Evolutionary conservation across 2,888 invertebrate species (phyloP), one percentile per base, ranked within the genome.

Genomic region (Cerastis leucographa): DNA sequence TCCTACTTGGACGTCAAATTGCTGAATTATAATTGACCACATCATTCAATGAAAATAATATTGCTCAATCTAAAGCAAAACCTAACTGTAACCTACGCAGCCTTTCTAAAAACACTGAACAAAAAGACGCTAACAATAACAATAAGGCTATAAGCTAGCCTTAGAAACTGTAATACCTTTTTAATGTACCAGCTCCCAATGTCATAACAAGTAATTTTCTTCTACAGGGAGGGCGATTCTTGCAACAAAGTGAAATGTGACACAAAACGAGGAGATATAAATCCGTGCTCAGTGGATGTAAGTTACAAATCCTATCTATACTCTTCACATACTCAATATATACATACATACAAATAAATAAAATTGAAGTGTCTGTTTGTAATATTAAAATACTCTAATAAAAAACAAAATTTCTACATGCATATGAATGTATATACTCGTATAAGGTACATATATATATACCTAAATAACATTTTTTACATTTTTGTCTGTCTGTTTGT

Each of bases 201-300:
- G 59, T 75, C 25, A 42, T 29, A 22, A 46, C 44, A 19, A 67
- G 17, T 80, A 17, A 40, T 68, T 72, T 75, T 76, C 64, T 68
- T 79, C 81, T 72, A 40, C 85, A 94, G 94, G 94, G 69, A 84
- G 5, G 94, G 94, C 51, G 83, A 87, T 4, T 78, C 77, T 74
- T 94, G 94, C 81, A 84, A 91, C 0, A 76, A 80, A 19, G 73
- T 77, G 25, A 74, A 84, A 42, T 94, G 94, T 68, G 84, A 80
- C 14, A 76, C 80, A 1, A 88, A 86, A 17, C 90, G 94, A 12
- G 94, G 94, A 46, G 94, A 94, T 71, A 73, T 81, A 2, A 56
- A 89, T 3, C 89, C 85, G 25, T 94, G 94, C 80, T 90, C 79
- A 8, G 9, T 64, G 14, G 85, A 91, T 67, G 94, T 94, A 89